phyloP scores from a whole-genome alignment of 2,888 invertebrate species.

The Anthrax anthrax region DNA sequence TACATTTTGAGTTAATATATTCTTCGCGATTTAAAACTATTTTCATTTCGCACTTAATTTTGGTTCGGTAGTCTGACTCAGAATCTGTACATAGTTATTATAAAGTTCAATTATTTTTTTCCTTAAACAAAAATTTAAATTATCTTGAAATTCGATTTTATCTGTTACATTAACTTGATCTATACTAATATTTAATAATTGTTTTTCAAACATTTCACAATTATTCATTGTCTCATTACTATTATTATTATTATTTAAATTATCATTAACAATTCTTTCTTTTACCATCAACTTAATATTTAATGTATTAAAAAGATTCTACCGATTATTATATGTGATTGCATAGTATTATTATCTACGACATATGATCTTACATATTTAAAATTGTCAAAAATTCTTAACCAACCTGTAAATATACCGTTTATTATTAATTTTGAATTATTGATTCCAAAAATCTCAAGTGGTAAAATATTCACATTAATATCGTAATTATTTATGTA shows the following conservation, averaged over 20 bases:
- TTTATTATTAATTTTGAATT: not conserved
- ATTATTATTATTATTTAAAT: too few relatives aligned
- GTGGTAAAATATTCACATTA: not conserved
- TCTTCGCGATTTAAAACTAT: too few relatives aligned
- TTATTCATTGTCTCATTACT: not conserved
- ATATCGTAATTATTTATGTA: not conserved
- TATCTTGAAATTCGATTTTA: not conserved
- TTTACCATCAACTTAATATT: not conserved
- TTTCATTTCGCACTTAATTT: too few relatives aligned
- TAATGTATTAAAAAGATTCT: not conserved
- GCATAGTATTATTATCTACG: not conserved
- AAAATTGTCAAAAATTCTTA: not conserved
- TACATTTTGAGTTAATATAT: too few relatives aligned
- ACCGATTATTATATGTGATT: not conserved
- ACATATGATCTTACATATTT: not conserved
- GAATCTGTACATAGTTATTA: too few relatives aligned
- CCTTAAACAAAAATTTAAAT: too few relatives aligned
- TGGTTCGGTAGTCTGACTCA: too few relatives aligned
- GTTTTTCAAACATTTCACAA: not conserved
- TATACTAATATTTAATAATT: not conserved
- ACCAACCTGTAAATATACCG: not conserved
- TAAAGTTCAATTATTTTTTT: too few relatives aligned
- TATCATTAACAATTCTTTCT: not conserved
- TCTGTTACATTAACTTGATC: not conserved
- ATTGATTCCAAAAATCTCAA: not conserved